These are phyloP conservation scores for Drosophila formosana DNA, from an alignment of 2,888 invertebrate genomes.

Conservation along the genomic window DNA sequence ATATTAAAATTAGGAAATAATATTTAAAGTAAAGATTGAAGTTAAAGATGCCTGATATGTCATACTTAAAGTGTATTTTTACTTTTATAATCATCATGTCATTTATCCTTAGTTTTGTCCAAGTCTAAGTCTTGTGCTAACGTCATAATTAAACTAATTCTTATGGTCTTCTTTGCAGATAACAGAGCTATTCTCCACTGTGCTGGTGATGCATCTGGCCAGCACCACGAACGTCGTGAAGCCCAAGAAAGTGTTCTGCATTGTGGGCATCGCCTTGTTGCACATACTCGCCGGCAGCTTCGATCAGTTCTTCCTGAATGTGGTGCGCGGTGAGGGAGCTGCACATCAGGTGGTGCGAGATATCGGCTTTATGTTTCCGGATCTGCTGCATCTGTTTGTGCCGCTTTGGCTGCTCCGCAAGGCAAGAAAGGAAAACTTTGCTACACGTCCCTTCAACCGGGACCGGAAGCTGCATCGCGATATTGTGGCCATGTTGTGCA, in stretches of 20 bases:
- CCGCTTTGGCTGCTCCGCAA: constrained; percentile 86
- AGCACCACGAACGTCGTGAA: constrained; percentile 86
- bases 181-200: constrained; percentile 88
- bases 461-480: constrained; percentile 84
- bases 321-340: constrained; percentile 88
- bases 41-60: no score
- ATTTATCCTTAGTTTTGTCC: no score
- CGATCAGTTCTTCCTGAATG: constrained; percentile 89
- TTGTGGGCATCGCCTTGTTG: constrained; percentile 87
- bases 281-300: constrained; percentile 88
- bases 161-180: constrained; percentile 75
- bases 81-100: no score
- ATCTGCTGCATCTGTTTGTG: constrained; percentile 88
- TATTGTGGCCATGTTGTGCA: constrained; percentile 83
- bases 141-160: no score
- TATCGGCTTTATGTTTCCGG: constrained; percentile 89
- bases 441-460: constrained; percentile 83
- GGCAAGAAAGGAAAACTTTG: constrained; percentile 82
- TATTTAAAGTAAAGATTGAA: no score
- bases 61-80: no score
- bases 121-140: no score
- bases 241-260: constrained; percentile 87
- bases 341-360: constrained; percentile 89
- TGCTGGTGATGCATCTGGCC: constrained; percentile 87
- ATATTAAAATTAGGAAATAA: no score